These are phyloP conservation scores for Pachydiplax longipennis DNA, from an alignment of 2,888 invertebrate species.

Conservation along the genomic window DNA sequence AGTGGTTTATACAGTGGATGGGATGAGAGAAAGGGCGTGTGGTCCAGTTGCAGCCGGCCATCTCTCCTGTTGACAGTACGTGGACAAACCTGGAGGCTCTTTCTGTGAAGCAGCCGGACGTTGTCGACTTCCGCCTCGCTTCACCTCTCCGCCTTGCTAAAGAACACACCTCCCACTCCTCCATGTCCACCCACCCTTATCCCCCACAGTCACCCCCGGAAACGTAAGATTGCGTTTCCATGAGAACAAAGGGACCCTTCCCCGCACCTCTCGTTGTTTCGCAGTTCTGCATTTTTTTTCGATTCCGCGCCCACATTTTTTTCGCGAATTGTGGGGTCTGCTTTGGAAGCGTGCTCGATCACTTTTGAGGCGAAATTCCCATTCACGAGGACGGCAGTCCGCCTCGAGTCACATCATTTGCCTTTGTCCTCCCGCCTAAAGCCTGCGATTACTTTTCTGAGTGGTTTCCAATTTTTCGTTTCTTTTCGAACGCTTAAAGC, in stretches of 20 bases:
- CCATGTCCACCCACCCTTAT: neutral
- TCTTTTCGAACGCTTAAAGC: no score
- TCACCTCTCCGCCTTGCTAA: neutral
- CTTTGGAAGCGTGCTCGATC: no score
- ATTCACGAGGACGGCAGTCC: no score
- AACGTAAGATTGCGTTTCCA: neutral
- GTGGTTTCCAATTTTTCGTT: no score
- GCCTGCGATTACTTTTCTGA: no score
- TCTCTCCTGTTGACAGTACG: neutral
- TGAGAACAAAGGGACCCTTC: neutral
- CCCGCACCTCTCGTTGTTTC: neutral
- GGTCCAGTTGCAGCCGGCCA: neutral
- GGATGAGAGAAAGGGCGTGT: neutral
- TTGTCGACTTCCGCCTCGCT: neutral
- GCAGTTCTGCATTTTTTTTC: neutral
- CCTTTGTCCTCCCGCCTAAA: no score
- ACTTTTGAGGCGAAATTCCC: no score
- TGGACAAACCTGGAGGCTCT: neutral
- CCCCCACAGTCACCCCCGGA: neutral
- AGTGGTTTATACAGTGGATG: neutral
- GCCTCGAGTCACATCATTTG: no score
- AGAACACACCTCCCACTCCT: neutral
- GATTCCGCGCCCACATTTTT: neutral
- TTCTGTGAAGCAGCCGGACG: neutral
- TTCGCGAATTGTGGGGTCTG: neutral